Base-by-base conservation (phyloP, 2,888 invertebrate genomes). In the Dyspetes luteomarginatus region DNA sequence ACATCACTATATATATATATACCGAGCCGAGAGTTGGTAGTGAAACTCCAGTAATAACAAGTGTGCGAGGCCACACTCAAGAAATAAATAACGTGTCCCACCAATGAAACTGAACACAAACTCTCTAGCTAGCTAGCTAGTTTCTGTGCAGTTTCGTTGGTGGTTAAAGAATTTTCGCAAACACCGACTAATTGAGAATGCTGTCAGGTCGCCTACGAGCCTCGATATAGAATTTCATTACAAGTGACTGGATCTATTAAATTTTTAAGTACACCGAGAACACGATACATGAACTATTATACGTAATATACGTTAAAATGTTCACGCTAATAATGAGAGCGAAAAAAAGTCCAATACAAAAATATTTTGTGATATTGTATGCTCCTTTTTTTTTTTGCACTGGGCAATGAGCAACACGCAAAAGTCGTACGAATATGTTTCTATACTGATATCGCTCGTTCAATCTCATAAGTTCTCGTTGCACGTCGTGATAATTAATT, bases 201-300 rank as follows among this genome's bases (percentile, higher is more conserved):
- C n/a, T n/a, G n/a, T n/a, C n/a, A n/a, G n/a, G n/a, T n/a, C n/a
- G n/a, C n/a, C n/a, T n/a, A n/a, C n/a, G n/a, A n/a, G n/a, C n/a
- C n/a, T n/a, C n/a, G n/a, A 60, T 73, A 24, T 64, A 28, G 24
- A 36, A 15, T 73, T 55, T 73, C 43, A 73, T 73, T 65, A 26
- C 30, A 56, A 65, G 55, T 55, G 52, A 64, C 52, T 52, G 64
- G 24, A n/a, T 2, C 15, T 55, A 45, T 22, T 52, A 62, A 64
- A 62, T 62, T 9, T 64, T 52, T 26, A 52, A 55, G 17, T 52
- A 52, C 1, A 45, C 9, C 15, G 48, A 15, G 43, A 45, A 48
- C 58, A 50, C 30, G 48, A 58, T 52, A 56, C 22, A 36, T n/a
- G 19, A 58, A 50, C 30, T 30, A 65, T 50, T 30, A 55, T 55